A percentile compares a stretch with the other conserved stretches of the same genome.
Conservation (phyloP, 2,888 invertebrate species). For the Cerastoderma edule region DNA sequence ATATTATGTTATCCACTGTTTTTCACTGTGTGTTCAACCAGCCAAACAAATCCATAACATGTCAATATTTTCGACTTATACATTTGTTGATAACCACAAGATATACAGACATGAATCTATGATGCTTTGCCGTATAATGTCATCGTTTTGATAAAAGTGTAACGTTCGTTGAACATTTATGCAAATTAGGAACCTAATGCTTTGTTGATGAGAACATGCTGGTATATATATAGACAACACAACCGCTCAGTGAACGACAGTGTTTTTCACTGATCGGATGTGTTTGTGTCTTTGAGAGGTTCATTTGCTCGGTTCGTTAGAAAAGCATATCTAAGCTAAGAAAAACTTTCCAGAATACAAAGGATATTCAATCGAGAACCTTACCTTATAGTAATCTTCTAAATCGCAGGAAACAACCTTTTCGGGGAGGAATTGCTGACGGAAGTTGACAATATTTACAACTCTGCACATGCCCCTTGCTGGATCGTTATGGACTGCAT, state of each 20-base stretch:
- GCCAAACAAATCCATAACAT: background rate
- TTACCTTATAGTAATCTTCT: background rate
- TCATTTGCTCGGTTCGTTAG: background rate
- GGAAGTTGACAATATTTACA: constrained; percentile 86
- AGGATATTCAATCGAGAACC: background rate
- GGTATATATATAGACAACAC: background rate
- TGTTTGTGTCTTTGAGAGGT: background rate
- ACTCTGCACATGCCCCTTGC: constrained; percentile 90
- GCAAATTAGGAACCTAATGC: no score
- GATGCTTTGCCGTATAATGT: background rate
- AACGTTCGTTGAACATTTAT: background rate
- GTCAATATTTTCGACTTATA: background rate
- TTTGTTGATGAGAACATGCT: constrained; percentile 3
- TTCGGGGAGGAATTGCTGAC: constrained; percentile 91
- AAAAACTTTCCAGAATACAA: background rate
- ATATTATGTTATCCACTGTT: no score
- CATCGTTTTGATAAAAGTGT: background rate
- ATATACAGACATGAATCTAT: background rate
- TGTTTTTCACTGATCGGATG: background rate
- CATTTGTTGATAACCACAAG: background rate
- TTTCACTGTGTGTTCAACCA: background rate
- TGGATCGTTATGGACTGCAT: constrained; percentile 98
- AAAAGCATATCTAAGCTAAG: background rate
- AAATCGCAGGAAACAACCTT: constrained; percentile 89
- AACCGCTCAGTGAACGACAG: background rate